Evolutionary conservation across 1,140 invertebrate genomes (phyloP).

Genomic region (Stegodyphus dumicola): DNA sequence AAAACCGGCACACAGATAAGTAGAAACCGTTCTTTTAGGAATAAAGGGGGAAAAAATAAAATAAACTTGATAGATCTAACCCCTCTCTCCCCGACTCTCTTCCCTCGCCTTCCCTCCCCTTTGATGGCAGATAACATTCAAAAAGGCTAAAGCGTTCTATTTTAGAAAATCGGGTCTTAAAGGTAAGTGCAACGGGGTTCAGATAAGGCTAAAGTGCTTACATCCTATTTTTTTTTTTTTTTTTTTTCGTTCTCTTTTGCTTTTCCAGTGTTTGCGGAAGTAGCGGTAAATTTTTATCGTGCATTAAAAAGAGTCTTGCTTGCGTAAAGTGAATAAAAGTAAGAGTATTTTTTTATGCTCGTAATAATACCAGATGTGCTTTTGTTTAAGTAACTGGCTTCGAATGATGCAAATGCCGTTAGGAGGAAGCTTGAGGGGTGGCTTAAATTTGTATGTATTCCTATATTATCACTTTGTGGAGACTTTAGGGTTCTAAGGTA

Average conservation of each 20-base stretch:
- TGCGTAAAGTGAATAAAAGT: conserved; percentile 42
- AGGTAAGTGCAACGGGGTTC: conserved; percentile 46
- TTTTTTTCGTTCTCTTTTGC: neutral
- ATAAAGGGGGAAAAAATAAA: conserved; percentile 23
- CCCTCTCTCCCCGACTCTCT: neutral
- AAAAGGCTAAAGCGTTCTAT: conserved; percentile 59
- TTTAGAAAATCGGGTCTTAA: conserved; percentile 55
- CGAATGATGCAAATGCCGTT: too few species aligned
- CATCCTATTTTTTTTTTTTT: conserved; percentile 18
- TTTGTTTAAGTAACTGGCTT: conserved; percentile 34
- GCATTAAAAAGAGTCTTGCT: conserved; percentile 28
- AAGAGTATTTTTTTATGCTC: conserved; percentile 21
- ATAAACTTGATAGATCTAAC: conserved; percentile 56
- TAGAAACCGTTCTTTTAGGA: conserved; percentile 44
- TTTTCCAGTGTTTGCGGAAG: conserved; percentile 45
- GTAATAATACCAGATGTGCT: conserved; percentile 42
- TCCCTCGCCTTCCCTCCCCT: neutral
- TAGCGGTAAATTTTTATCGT: conserved; percentile 57
- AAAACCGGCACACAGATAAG: conserved; percentile 29
- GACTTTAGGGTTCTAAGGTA: too few species aligned
- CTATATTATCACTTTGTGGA: too few species aligned
- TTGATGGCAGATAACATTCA: conserved; percentile 54
- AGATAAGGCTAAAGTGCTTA: conserved; percentile 59
- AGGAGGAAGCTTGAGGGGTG: too few species aligned
- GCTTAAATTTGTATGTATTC: too few species aligned